Percentiles rank a stretch among this genome's conserved stretches.
phyloP scores from a whole-genome alignment of 2,888 invertebrate genomes.

The Dysmachus trigonus region DNA sequence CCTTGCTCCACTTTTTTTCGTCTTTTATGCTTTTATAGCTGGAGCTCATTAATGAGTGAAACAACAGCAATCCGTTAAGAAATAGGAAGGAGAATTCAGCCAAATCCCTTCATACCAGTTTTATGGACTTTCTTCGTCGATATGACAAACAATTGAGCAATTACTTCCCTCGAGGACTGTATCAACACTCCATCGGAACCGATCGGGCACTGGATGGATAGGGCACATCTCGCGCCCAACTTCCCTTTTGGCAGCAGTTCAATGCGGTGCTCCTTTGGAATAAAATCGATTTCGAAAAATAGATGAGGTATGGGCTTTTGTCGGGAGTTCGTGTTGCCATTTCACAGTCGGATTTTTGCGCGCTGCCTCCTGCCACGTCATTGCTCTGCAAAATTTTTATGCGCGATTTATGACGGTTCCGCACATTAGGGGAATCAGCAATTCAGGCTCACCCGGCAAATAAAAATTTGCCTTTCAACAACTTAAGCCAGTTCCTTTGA shows the following conservation, averaged over 20 bases:
- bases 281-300: slow-evolving; percentile 11
- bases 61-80: neutral
- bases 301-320: slow-evolving; percentile 3
- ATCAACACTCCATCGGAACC: slow-evolving; percentile 15
- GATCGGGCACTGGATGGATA: neutral
- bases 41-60: neutral
- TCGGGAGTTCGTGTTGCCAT: neutral
- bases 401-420: neutral
- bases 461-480: neutral
- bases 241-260: slow-evolving; percentile 15
- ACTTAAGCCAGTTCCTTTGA: neutral
- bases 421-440: slow-evolving; percentile 19
- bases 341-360: neutral
- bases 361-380: neutral
- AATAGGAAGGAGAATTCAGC: neutral
- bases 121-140: neutral
- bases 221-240: neutral
- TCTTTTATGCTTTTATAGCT: neutral
- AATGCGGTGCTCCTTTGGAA: neutral
- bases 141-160: slow-evolving; percentile 37
- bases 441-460: neutral
- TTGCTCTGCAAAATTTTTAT: slow-evolving; percentile 6
- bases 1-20: neutral
- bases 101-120: neutral
- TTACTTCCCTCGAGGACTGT: slow-evolving; percentile 28